Base-by-base conservation (phyloP, 2,888 invertebrate species). In the Arge pagana region DNA sequence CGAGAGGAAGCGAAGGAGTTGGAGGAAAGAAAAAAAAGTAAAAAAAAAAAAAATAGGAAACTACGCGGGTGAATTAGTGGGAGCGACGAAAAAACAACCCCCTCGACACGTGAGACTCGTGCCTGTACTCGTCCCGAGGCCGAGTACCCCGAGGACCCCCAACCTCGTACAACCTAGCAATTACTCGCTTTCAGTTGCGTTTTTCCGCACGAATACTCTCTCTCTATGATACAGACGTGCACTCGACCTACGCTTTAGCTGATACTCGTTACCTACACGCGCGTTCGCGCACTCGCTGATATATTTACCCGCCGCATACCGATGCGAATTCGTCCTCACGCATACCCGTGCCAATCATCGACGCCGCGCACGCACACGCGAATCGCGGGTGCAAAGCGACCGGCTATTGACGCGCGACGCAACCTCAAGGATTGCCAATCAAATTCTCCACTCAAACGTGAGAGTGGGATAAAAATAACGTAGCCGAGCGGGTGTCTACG, bases 181-280 rank as follows among this genome's bases (percentile, higher is more conserved):
- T 76, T 76, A 76, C 75, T 74, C 71, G 70, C 70, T 66, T 76
- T 74, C 73, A 74, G 74, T 74, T 72, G 68, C 74, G 67, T 74
- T 76, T 76, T 76, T 76, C 72, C 72, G 68, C 70, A 64, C 71
- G 72, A 74, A 73, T 72, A 67, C 70, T 59, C 71, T 66, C n/a
- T n/a, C 64, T 74, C 67, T 68, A 72, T 71, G 71, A 74, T 74
- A 72, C 67, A 68, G 67, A 72, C 68, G 64, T 65, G 60, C 67
- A 69, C 71, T 71, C 67, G 67, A 67, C 62, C 67, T 60, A 60
- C 67, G 72, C 63, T 71, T 74, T 70, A 70, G 72, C 45, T 45
- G 45, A 45, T 45, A 45, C 45, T 45, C 45, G 45, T 70, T 71
- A 71, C 67, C 69, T 66, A 64, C 71, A 65, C 64, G 68, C 71